Percentiles rank a stretch among this genome's conserved stretches.
phyloP scores from a whole-genome alignment of 2,797 vertebrate species.

The Sebastes minor region DNA sequence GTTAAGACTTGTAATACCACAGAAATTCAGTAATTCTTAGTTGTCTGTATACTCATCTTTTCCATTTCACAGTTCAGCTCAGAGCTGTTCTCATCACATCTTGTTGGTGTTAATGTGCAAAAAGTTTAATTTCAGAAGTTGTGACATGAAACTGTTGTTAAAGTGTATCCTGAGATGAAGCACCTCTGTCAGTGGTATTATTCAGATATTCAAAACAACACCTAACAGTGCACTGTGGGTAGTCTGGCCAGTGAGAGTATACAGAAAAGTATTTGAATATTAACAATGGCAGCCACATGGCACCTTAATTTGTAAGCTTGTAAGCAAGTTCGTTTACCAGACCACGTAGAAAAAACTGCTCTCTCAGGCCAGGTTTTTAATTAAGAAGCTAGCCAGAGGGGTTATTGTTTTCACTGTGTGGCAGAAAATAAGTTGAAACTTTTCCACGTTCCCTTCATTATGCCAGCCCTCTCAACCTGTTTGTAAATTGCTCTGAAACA shows the following conservation, averaged over 20 bases:
- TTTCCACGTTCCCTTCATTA: slow-evolving; percentile 50
- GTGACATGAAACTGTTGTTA: background rate
- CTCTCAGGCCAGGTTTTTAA: slow-evolving; percentile 66
- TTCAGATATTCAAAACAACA: slow-evolving; percentile 43
- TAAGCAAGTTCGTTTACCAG: slow-evolving; percentile 49
- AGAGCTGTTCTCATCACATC: slow-evolving; percentile 3
- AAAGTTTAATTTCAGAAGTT: background rate
- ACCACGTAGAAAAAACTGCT: slow-evolving; percentile 17
- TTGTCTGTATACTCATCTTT: background rate
- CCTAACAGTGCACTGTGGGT: slow-evolving; percentile 1
- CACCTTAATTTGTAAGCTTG: slow-evolving; percentile 52
- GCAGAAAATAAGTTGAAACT: slow-evolving; percentile 62
- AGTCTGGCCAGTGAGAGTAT: slow-evolving; percentile 17
- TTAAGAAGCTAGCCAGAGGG: slow-evolving; percentile 61
- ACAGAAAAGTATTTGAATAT: slow-evolving; percentile 52
- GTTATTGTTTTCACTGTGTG: slow-evolving; percentile 49
- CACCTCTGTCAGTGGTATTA: background rate
- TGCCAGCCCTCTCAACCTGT: slow-evolving; percentile 27
- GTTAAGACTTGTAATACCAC: background rate
- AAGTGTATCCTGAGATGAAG: background rate
- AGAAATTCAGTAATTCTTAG: slow-evolving; percentile 8
- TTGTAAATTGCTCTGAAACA: slow-evolving; percentile 32
- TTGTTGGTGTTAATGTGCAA: background rate
- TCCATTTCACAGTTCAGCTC: background rate
- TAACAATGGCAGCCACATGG: slow-evolving; percentile 44